phyloP scores from a whole-genome alignment of 1,140 invertebrate genomes.

The Plutomurus gul region DNA sequence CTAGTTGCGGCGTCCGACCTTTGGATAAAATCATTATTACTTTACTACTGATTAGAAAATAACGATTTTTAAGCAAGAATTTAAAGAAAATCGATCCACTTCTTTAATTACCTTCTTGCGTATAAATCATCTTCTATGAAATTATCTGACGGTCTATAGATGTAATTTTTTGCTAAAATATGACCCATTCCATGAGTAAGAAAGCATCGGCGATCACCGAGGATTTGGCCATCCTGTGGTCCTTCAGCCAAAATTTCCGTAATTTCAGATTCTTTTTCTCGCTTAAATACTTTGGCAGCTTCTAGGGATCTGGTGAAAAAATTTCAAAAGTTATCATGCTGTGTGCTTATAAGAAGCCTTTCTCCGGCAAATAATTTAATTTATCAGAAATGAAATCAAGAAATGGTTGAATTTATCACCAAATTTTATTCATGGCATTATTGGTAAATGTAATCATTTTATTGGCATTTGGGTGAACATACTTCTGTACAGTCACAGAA shows the following conservation, averaged over 20 bases:
- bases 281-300: slow-evolving; percentile 40
- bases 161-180: slow-evolving; percentile 44
- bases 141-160: slow-evolving; percentile 32
- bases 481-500: no score
- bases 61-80: no score
- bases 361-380: neutral
- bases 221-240: slow-evolving; percentile 40
- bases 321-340: neutral
- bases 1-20: neutral
- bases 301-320: slow-evolving; percentile 31
- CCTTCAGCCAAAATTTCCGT: slow-evolving; percentile 22
- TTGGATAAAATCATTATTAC: no score
- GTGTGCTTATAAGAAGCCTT: no score
- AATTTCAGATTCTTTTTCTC: slow-evolving; percentile 40
- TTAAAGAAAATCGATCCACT: neutral
- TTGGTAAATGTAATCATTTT: no score
- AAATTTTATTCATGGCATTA: no score
- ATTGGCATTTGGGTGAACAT: no score
- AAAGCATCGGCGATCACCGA: slow-evolving; percentile 37
- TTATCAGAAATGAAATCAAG: no score
- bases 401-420: no score
- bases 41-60: no score
- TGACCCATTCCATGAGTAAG: slow-evolving; percentile 45
- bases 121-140: neutral
- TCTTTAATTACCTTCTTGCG: neutral